Evolutionary conservation across 30 jellyfish, hydroid and myxozoan species (phyloP).

Genomic region (Phacellophora camtschatica): DNA sequence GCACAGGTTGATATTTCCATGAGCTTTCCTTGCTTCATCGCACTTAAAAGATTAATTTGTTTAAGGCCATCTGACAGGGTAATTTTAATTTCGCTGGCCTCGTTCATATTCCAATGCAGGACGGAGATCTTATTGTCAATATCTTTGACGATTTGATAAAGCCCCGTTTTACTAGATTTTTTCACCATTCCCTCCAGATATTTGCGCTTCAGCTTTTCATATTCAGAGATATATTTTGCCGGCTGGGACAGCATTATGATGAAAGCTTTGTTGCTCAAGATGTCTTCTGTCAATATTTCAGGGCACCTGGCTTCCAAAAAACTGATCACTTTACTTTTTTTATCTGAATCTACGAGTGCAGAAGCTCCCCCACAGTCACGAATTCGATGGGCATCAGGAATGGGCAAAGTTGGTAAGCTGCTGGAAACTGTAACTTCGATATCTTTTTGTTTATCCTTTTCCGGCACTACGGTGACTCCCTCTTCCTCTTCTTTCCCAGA

Average conservation of each 20-base stretch:
- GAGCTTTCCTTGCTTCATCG: neutral
- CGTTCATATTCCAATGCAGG: neutral
- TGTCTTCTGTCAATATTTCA: neutral
- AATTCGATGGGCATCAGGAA: neutral
- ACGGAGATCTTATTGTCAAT: neutral
- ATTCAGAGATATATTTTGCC: neutral
- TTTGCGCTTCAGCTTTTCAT: neutral
- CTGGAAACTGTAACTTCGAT: neutral
- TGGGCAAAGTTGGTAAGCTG: neutral
- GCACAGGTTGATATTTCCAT: neutral
- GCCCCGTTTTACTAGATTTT: neutral
- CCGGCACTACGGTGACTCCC: no score
- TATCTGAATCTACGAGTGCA: neutral
- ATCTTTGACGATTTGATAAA: neutral
- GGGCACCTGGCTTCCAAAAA: neutral
- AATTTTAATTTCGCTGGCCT: neutral
- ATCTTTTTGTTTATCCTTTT: neutral
- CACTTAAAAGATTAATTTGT: neutral
- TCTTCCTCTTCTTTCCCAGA: no score
- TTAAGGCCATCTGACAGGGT: neutral
- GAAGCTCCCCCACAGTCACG: neutral
- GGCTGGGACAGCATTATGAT: neutral
- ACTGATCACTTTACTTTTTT: neutral
- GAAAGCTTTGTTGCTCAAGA: neutral
- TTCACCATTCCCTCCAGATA: neutral